Percentiles rank a stretch among this genome's conserved stretches.
These are phyloP conservation scores for Eospalax fontanierii DNA, from an alignment of 2,797 vertebrate genomes.

Conservation along the genomic window DNA sequence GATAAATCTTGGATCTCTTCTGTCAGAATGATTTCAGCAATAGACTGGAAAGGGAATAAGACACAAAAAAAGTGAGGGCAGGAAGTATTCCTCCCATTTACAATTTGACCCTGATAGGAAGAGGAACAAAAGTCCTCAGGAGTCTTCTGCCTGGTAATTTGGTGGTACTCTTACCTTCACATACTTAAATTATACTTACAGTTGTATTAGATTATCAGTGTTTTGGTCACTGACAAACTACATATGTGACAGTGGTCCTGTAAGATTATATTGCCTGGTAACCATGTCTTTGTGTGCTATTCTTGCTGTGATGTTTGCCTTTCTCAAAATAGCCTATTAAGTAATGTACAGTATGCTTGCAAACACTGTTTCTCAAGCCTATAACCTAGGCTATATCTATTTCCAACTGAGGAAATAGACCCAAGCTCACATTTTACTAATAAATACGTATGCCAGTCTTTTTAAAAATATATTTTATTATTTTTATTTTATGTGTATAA, in stretches of 20 bases:
- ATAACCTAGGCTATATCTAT: not conserved
- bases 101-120: not conserved
- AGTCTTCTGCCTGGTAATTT: not conserved
- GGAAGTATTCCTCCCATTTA: not conserved
- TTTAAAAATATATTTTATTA: too few species aligned
- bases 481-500: too few species aligned
- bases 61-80: conserved; percentile 4
- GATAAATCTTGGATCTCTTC: not conserved
- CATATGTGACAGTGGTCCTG: not conserved
- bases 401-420: not conserved
- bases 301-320: not conserved
- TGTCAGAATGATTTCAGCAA: not conserved
- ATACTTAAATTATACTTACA: not conserved
- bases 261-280: not conserved
- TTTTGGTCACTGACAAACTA: not conserved
- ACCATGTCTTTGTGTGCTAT: not conserved
- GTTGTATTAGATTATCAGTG: not conserved
- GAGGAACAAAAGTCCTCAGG: not conserved
- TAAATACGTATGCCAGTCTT: not conserved
- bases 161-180: not conserved
- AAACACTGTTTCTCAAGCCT: conserved; percentile 27
- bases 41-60: conserved; percentile 20
- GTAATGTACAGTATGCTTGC: not conserved
- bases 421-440: not conserved
- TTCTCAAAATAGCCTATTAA: not conserved